phyloP scores from a whole-genome alignment of 2,888 invertebrate genomes.

The Therioaphis trifolii region DNA sequence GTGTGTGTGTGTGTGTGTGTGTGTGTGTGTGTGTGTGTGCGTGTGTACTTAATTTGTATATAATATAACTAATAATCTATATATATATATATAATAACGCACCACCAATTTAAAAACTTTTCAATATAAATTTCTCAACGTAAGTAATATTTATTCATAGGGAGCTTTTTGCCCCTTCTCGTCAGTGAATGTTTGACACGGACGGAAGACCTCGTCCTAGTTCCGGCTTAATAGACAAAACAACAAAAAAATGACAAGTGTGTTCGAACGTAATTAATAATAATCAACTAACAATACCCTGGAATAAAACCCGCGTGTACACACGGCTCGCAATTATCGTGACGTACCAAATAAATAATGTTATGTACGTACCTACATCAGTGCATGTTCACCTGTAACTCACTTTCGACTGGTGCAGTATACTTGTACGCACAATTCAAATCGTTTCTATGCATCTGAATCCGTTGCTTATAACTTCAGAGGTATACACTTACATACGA shows the following conservation, averaged over 20 bases:
- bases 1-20: background rate
- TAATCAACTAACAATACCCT: constrained; percentile 25
- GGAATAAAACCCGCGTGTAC: constrained; percentile 3
- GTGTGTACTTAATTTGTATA: background rate
- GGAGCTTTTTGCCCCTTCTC: constrained; percentile 15
- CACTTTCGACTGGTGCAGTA: background rate
- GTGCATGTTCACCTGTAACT: background rate
- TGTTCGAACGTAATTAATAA: constrained; percentile 50
- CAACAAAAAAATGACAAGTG: constrained; percentile 49
- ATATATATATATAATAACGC: background rate
- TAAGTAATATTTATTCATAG: background rate
- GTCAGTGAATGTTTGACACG: constrained; percentile 53
- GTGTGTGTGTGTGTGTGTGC: background rate
- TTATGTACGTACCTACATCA: background rate
- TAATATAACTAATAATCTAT: no score
- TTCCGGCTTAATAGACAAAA: constrained; percentile 59
- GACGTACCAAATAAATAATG: background rate
- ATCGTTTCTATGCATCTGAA: constrained; percentile 40
- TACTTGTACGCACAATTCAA: background rate
- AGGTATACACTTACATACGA: background rate
- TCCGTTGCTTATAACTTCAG: constrained; percentile 34
- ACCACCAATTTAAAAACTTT: background rate
- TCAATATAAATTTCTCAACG: background rate
- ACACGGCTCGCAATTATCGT: background rate
- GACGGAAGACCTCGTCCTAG: constrained; percentile 62